These are phyloP conservation scores for Hypsopygia costalis DNA, from an alignment of 2,888 invertebrate species.

Conservation along the genomic window DNA sequence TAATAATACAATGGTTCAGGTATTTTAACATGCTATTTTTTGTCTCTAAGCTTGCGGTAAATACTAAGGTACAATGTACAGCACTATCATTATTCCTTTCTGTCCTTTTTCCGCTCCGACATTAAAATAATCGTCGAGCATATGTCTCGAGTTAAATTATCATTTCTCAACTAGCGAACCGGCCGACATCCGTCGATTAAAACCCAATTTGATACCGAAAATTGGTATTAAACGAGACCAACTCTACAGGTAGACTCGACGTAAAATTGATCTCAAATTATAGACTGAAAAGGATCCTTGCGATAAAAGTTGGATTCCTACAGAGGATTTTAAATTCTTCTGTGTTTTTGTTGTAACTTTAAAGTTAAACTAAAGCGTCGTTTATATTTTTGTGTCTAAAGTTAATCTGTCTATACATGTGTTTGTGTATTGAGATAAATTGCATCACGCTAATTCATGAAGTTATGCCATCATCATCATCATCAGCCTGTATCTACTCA, in stretches of 20 bases:
- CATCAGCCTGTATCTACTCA: too few relatives aligned
- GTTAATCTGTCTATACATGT: too few relatives aligned
- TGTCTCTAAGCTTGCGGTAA: background rate
- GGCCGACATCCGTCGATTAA: slow-evolving; percentile 61
- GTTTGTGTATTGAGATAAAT: too few relatives aligned
- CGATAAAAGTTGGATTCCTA: background rate
- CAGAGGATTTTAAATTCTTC: background rate
- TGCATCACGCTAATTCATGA: too few relatives aligned
- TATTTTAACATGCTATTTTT: too few relatives aligned
- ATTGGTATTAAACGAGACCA: slow-evolving; percentile 25
- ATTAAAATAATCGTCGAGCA: slow-evolving; percentile 54
- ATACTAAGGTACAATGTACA: background rate
- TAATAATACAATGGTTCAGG: too few relatives aligned
- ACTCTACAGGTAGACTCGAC: slow-evolving; percentile 29
- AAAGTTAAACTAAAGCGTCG: too few relatives aligned
- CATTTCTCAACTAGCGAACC: slow-evolving; percentile 31
- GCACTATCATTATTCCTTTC: slow-evolving; percentile 13
- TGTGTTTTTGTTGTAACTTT: too few relatives aligned
- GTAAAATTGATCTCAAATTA: slow-evolving; percentile 35
- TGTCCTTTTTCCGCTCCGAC: slow-evolving; percentile 23
- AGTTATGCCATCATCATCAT: too few relatives aligned
- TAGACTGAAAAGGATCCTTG: slow-evolving; percentile 14
- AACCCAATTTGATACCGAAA: slow-evolving; percentile 51
- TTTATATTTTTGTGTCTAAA: too few relatives aligned
- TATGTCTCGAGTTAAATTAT: slow-evolving; percentile 48